Evolutionary conservation across 2,888 invertebrate species (phyloP), one percentile per base, ranked within the genome.

Genomic region (Ditula angustiorana): DNA sequence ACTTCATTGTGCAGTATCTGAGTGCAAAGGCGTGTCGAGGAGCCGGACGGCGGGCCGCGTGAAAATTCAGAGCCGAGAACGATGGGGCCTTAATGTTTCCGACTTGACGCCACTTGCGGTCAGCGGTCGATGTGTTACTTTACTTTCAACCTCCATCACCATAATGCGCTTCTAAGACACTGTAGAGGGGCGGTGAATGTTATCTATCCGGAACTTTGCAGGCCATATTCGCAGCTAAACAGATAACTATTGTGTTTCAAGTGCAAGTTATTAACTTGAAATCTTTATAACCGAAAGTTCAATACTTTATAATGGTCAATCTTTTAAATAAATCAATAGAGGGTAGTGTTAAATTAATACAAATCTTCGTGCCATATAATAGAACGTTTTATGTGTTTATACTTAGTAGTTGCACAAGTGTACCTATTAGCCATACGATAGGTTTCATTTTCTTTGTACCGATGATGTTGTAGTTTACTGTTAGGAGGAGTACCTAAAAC

Each of bases 21-120:
- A 92, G 91, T 91, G 91, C 91, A 91, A 91, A 91, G 90, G 87
- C 91, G 88, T 91, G 91, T 91, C 87, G 86, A 78, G 74, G 71
- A 78, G 81, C 81, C 84, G 85, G 81, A 77, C 85, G 70, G 83
- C 84, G 85, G 81, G 77, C 85, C 69, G 83, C 82, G 86, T 83
- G 88, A 86, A 90, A 90, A 88, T 87, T 87, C 85, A 79, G 79
- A 80, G 72, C 73, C 72, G 78, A 80, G 86, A 88, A 87, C 88
- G 88, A 90, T 90, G 89, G 90, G 86, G 86, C 90, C 89, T 84
- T 90, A 91, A 91, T 91, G 91, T 88, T 89, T 90, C 90, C 89
- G 90, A 85, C 86, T 90, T 86, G 84, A 81, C 82, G 72, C 83
- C 79, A 80, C 86, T 86, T 80, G 88, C 88, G 90, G 90, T 87